phyloP scores from a whole-genome alignment of 2,888 invertebrate genomes.

The Eupeodes luniger region DNA sequence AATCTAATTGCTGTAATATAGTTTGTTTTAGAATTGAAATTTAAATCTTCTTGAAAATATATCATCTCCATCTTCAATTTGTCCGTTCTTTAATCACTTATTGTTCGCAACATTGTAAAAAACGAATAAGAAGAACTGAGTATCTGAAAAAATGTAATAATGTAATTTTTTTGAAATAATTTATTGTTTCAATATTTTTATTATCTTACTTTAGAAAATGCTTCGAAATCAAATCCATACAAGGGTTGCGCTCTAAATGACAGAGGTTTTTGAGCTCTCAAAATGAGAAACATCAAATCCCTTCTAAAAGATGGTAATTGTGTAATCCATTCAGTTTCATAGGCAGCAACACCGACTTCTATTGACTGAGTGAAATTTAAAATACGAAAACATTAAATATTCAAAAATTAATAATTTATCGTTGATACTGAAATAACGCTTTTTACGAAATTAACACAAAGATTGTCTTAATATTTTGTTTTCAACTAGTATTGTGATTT shows the following conservation, averaged over 20 bases:
- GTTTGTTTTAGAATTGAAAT: too few species aligned
- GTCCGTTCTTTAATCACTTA: slow-evolving; percentile 36
- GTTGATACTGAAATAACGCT: too few species aligned
- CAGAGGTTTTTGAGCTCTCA: slow-evolving; percentile 80
- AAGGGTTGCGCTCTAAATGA: slow-evolving; percentile 79
- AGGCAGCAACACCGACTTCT: slow-evolving; percentile 79
- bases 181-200: neutral
- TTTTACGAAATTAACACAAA: too few species aligned
- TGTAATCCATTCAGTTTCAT: slow-evolving; percentile 79
- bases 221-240: slow-evolving; percentile 79
- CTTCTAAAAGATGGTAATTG: slow-evolving; percentile 77
- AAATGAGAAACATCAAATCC: slow-evolving; percentile 80
- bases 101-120: slow-evolving; percentile 56
- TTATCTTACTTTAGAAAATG: slow-evolving; percentile 79
- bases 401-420: too few species aligned
- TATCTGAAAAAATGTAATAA: slow-evolving; percentile 77
- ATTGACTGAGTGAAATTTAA: slow-evolving; percentile 77
- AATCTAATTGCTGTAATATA: too few species aligned
- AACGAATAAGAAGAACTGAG: slow-evolving; percentile 74
- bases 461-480: too few species aligned
- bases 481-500: too few species aligned
- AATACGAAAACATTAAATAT: neutral
- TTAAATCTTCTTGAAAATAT: too few species aligned
- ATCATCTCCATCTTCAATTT: neutral
- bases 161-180: neutral